phyloP scores from a whole-genome alignment of 2,113 vertebrate genomes.

The Hydrolagus affinis region DNA sequence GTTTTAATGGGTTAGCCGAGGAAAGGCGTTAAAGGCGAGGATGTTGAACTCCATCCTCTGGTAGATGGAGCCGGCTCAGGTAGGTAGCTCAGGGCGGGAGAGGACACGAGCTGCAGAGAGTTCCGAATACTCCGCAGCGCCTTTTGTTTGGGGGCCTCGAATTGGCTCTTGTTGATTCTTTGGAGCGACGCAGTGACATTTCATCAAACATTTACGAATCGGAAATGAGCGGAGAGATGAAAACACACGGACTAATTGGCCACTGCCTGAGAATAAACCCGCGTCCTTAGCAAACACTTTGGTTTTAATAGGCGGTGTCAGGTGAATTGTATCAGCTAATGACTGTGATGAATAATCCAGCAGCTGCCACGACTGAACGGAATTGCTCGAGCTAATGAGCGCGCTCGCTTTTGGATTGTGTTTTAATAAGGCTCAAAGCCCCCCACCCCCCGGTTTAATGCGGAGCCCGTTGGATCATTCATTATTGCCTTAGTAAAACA shows the following conservation, averaged over 20 bases:
- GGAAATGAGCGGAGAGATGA: background rate
- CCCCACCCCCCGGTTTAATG: background rate
- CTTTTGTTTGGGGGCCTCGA: no score
- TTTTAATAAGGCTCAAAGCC: conserved; percentile 1
- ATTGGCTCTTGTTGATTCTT: no score
- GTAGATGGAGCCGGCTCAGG: no score
- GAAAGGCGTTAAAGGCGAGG: no score
- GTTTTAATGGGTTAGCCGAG: no score
- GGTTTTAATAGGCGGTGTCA: background rate
- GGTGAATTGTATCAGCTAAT: background rate
- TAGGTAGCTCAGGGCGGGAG: no score
- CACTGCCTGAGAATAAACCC: no score
- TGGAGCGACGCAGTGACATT: background rate
- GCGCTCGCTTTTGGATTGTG: background rate
- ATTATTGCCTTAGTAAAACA: background rate
- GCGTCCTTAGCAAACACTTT: background rate
- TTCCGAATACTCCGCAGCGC: no score
- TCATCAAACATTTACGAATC: background rate
- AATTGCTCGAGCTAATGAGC: background rate
- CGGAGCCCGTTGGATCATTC: background rate
- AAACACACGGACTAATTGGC: background rate
- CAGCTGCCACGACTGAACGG: background rate
- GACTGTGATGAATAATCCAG: background rate
- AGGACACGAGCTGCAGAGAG: no score
- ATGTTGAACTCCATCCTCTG: no score